A percentile compares a stretch with the other conserved stretches of the same genome.
Conservation (phyloP, 2,113 vertebrate species). For the Archilochus colubris region DNA sequence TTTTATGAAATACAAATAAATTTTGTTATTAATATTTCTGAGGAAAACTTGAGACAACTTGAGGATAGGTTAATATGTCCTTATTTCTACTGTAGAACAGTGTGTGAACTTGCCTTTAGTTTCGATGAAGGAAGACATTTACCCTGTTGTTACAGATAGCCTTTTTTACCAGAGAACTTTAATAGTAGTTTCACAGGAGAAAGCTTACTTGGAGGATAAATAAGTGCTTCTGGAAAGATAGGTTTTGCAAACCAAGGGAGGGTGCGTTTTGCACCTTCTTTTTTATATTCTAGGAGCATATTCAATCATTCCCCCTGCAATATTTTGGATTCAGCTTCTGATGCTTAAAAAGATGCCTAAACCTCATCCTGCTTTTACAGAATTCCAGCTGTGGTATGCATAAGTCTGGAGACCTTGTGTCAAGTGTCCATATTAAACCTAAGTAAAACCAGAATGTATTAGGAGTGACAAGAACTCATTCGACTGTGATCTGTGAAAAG, state of each 20-base stretch:
- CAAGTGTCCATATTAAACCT: not conserved
- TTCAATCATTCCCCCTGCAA: not conserved
- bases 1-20: not conserved
- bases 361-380: not conserved
- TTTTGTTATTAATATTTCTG: not conserved
- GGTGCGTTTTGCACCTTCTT: not conserved
- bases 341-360: not conserved
- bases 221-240: not conserved
- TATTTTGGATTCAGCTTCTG: not conserved
- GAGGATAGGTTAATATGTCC: not conserved
- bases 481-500: not conserved
- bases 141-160: not conserved
- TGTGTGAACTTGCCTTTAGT: not conserved
- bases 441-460: not conserved
- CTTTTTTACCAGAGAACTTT: not conserved
- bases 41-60: not conserved
- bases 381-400: not conserved
- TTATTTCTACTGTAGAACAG: not conserved
- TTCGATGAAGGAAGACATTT: not conserved
- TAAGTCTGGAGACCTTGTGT: not conserved
- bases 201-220: not conserved
- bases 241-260: not conserved
- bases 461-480: not conserved
- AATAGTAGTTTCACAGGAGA: not conserved
- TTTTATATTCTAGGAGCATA: not conserved